Percentiles rank a stretch among this genome's conserved stretches.
These are phyloP conservation scores for Pristiophorus japonicus DNA, from an alignment of 2,113 vertebrate genomes.

Conservation along the genomic window DNA sequence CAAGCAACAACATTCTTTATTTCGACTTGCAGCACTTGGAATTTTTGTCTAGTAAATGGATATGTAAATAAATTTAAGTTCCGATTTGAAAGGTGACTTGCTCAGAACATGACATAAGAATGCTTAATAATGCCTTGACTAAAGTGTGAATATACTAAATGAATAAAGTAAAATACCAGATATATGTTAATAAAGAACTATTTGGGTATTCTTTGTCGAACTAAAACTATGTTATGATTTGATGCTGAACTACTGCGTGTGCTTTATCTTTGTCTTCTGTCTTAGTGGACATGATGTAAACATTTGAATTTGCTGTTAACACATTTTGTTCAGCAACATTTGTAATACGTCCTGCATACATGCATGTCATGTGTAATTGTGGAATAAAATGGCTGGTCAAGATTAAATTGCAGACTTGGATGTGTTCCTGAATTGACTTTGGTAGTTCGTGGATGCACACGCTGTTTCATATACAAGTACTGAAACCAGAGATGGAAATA, in stretches of 20 bases:
- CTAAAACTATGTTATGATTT: not conserved
- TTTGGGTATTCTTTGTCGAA: not conserved
- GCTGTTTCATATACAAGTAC: too few species aligned
- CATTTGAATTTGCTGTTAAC: not conserved
- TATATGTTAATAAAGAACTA: not conserved
- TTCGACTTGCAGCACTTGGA: not conserved
- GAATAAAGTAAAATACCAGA: too few species aligned
- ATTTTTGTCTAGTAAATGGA: not conserved
- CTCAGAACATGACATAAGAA: not conserved
- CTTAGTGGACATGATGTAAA: not conserved
- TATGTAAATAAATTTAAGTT: not conserved
- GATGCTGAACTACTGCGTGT: not conserved
- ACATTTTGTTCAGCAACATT: not conserved
- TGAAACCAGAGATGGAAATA: too few species aligned
- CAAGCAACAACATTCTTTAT: not conserved
- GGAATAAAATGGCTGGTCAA: not conserved
- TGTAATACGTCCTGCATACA: not conserved
- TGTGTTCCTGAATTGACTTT: conserved; percentile 24
- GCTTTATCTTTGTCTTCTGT: not conserved
- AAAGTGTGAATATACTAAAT: not conserved
- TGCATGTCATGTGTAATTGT: too few species aligned
- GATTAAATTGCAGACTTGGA: not conserved
- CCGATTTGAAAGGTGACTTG: not conserved
- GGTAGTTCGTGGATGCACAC: not conserved
- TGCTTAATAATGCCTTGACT: not conserved